A percentile compares a stretch with the other conserved stretches of the same genome.
phyloP scores from a whole-genome alignment of 2,888 invertebrate genomes.

The Abscondita cerata region DNA sequence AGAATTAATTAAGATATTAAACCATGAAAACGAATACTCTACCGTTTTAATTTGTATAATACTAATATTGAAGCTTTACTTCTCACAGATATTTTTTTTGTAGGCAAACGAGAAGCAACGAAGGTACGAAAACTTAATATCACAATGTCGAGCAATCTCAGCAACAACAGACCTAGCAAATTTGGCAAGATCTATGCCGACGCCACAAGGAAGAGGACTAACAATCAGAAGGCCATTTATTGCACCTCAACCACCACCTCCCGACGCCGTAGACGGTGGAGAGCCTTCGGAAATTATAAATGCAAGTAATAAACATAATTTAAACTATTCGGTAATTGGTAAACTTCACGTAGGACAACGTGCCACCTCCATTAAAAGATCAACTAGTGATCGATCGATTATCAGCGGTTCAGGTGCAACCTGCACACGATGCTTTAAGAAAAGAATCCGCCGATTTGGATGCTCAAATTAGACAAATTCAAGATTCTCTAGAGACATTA shows the following conservation, averaged over 20 bases:
- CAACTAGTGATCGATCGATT: constrained; percentile 84
- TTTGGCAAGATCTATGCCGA: constrained; percentile 75
- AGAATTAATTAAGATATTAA: too few relatives aligned
- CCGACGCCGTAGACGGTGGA: constrained; percentile 58
- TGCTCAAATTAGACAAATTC: constrained; percentile 84
- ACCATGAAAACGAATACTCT: too few relatives aligned
- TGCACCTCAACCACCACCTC: constrained; percentile 72
- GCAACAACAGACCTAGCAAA: constrained; percentile 78
- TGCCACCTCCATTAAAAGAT: constrained; percentile 78
- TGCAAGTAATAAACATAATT: neutral
- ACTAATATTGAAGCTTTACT: too few relatives aligned
- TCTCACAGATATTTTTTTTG: constrained; percentile 29
- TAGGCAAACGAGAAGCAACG: constrained; percentile 84
- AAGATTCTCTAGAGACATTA: constrained; percentile 85
- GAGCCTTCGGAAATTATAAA: constrained; percentile 47
- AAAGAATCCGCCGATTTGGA: constrained; percentile 87
- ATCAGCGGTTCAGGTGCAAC: constrained; percentile 73
- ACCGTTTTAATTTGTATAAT: too few relatives aligned
- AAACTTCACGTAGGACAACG: constrained; percentile 63
- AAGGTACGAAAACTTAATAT: constrained; percentile 81
- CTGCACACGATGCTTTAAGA: constrained; percentile 78
- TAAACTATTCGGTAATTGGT: neutral
- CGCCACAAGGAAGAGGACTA: constrained; percentile 60
- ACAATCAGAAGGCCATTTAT: constrained; percentile 64
- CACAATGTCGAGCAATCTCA: constrained; percentile 78